Evolutionary conservation across 2,113 vertebrate species (phyloP).

Genomic region (Ramphastos sulfuratus): DNA sequence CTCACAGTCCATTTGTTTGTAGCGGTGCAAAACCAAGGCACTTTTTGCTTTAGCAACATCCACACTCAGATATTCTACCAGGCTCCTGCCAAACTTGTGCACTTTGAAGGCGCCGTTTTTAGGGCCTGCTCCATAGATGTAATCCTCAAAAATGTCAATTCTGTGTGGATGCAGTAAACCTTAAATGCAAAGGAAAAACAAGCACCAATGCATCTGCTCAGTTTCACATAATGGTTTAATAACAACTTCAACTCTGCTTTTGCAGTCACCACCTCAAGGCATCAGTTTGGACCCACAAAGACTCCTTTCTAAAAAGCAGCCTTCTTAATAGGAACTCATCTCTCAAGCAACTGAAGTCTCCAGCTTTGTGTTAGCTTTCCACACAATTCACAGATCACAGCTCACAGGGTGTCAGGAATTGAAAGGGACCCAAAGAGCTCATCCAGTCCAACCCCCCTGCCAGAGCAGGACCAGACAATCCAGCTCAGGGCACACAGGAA

Average conservation of each 20-base stretch:
- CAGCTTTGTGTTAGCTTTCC: background rate
- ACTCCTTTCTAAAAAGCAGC: background rate
- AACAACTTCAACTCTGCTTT: background rate
- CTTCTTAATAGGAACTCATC: background rate
- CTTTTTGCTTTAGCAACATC: constrained; percentile 91
- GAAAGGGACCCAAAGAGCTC: too few species aligned
- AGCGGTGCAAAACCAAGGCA: constrained; percentile 90
- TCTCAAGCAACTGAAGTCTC: background rate
- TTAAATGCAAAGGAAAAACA: constrained; percentile 47
- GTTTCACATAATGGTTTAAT: background rate
- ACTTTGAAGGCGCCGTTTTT: constrained; percentile 92
- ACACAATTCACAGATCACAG: background rate
- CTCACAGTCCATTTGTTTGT: constrained; percentile 94
- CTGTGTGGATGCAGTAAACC: constrained; percentile 93
- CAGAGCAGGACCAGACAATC: too few species aligned
- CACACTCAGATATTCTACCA: constrained; percentile 83
- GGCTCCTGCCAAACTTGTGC: constrained; percentile 89
- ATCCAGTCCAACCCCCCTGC: too few species aligned
- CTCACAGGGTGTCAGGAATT: too few species aligned
- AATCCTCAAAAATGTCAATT: constrained; percentile 96
- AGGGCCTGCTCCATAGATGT: constrained; percentile 93
- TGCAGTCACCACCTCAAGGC: background rate
- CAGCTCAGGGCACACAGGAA: too few species aligned
- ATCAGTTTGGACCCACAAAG: background rate
- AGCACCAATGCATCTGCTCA: background rate